Conservation (phyloP, 2,113 vertebrate species). For the Rhinolophus ferrumequinum region DNA sequence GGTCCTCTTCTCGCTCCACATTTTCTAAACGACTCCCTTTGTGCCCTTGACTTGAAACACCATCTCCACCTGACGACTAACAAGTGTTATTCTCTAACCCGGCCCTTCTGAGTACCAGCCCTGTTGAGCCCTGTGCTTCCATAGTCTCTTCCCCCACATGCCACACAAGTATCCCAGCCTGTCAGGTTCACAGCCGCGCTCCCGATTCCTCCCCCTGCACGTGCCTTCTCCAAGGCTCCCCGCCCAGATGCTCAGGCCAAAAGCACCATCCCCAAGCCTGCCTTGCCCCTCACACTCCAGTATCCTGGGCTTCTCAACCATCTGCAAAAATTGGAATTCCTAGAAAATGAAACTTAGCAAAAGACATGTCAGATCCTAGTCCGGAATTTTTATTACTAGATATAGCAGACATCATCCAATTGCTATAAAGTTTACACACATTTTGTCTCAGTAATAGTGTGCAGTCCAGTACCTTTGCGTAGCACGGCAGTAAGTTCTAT, state of each 20-base stretch:
- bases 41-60: not conserved
- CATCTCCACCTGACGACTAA: not conserved
- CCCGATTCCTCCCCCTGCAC: not conserved
- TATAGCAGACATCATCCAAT: not conserved
- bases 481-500: not conserved
- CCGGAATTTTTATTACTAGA: not conserved
- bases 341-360: not conserved
- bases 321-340: not conserved
- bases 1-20: not conserved
- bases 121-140: not conserved
- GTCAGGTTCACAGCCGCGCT: not conserved
- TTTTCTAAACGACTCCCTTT: not conserved
- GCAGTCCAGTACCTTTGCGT: not conserved
- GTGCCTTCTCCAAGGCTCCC: not conserved
- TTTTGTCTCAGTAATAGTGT: not conserved
- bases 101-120: not conserved
- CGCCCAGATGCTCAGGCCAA: not conserved
- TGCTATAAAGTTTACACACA: not conserved
- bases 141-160: too few species aligned
- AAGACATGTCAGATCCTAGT: not conserved
- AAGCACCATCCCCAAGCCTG: not conserved
- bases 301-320: not conserved
- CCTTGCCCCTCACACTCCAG: not conserved
- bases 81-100: not conserved
- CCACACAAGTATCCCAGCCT: too few species aligned